These are phyloP conservation scores for Parapristionchus giblindavisi DNA, from an alignment of 2,888 invertebrate species.

Conservation along the genomic window DNA sequence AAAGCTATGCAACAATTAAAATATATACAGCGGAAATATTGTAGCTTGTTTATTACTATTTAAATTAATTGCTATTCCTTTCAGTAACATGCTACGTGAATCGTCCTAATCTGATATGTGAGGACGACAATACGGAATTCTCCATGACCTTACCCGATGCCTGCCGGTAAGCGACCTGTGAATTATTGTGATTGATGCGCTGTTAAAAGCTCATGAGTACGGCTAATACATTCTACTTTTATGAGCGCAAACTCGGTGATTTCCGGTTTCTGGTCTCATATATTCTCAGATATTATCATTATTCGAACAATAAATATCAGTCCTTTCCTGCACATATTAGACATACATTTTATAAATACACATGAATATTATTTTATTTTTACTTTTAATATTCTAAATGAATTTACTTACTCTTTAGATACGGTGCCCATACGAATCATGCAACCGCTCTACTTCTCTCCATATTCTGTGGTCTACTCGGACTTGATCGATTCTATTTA, in stretches of 20 bases:
- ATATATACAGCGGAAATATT: too few species aligned
- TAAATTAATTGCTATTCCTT: constrained; percentile 13
- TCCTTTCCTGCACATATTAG: background rate
- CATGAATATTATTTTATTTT: background rate
- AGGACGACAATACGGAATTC: constrained; percentile 32
- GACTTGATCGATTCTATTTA: constrained; percentile 94
- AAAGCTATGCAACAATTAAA: too few species aligned
- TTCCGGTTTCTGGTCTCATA: background rate
- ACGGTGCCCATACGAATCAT: constrained; percentile 47
- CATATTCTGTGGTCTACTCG: constrained; percentile 97
- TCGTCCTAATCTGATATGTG: constrained; percentile 40
- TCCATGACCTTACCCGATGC: constrained; percentile 14
- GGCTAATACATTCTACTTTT: background rate
- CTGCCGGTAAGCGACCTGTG: background rate
- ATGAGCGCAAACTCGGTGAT: background rate
- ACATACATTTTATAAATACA: background rate
- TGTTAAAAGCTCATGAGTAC: background rate
- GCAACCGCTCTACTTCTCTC: constrained; percentile 83
- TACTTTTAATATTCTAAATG: background rate
- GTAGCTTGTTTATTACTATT: background rate
- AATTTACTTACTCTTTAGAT: constrained; percentile 40
- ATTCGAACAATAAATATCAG: background rate
- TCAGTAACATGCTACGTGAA: constrained; percentile 42
- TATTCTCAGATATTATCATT: background rate
- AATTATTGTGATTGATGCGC: background rate